Conservation (phyloP, 2,888 invertebrate species). For the Herminia tarsipennalis region DNA sequence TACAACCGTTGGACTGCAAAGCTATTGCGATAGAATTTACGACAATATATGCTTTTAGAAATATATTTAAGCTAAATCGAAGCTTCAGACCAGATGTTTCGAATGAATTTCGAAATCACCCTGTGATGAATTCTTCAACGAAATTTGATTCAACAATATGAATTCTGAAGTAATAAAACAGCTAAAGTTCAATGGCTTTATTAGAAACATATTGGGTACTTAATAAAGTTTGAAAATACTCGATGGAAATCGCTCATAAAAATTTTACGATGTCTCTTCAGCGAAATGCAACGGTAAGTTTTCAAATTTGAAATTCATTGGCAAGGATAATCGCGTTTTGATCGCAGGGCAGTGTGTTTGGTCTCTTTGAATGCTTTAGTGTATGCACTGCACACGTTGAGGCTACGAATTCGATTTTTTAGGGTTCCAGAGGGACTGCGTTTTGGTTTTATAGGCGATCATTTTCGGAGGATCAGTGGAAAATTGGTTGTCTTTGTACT, state of each 20-base stretch:
- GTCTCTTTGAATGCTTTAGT: constrained; percentile 46
- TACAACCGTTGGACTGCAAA: constrained; percentile 1
- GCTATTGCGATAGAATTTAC: constrained; percentile 8
- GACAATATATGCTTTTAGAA: constrained; percentile 1
- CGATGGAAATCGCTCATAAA: constrained; percentile 25
- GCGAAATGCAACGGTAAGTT: constrained; percentile 26
- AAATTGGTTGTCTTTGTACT: constrained; percentile 70
- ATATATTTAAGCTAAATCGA: constrained; percentile 5
- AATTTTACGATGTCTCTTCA: constrained; percentile 21
- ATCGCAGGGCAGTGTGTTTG: constrained; percentile 27
- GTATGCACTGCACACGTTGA: constrained; percentile 66
- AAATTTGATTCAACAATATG: constrained; percentile 7
- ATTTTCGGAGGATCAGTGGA: constrained; percentile 76
- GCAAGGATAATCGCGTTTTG: constrained; percentile 6
- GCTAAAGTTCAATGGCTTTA: constrained; percentile 6
- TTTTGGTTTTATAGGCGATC: constrained; percentile 73
- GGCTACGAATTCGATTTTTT: constrained; percentile 68
- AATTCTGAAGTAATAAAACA: constrained; percentile 9
- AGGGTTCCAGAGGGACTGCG: constrained; percentile 66
- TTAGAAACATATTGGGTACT: constrained; percentile 16
- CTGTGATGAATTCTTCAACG: constrained; percentile 2
- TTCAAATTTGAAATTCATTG: constrained; percentile 29
- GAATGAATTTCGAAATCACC: background rate
- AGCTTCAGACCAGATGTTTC: background rate
- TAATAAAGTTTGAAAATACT: constrained; percentile 29